These are phyloP conservation scores for Cheilosia vulpina DNA, from an alignment of 2,888 invertebrate genomes.

Conservation along the genomic window DNA sequence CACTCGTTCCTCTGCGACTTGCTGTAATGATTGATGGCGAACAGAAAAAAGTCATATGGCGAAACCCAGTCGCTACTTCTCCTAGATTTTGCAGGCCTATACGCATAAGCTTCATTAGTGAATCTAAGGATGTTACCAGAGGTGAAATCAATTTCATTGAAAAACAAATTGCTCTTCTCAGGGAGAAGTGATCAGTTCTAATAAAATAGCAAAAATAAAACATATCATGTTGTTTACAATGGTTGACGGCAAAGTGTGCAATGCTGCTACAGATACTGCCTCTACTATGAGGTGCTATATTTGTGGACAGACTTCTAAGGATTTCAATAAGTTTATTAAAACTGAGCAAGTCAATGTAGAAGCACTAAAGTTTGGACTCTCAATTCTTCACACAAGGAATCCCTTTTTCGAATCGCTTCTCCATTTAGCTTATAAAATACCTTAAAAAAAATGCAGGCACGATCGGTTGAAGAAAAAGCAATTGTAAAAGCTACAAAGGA, in stretches of 20 bases:
- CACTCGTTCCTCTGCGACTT: constrained; percentile 49
- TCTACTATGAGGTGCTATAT: constrained; percentile 80
- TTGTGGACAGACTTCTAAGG: no score
- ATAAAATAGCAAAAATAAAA: no score
- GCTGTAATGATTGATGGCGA: no score
- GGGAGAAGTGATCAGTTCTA: no score
- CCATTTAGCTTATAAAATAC: not conserved
- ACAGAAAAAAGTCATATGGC: constrained; percentile 44
- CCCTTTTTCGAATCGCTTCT: constrained; percentile 7
- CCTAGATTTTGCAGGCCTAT: constrained; percentile 28
- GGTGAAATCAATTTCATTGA: no score
- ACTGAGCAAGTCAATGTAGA: no score
- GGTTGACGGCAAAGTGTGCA: constrained; percentile 78
- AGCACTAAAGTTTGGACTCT: constrained; percentile 77
- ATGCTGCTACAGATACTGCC: constrained; percentile 76
- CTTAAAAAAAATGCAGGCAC: no score
- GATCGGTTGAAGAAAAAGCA: no score
- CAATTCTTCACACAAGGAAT: constrained; percentile 76
- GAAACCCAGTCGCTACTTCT: constrained; percentile 66
- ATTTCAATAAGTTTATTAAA: no score
- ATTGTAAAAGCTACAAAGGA: no score
- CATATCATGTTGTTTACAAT: constrained; percentile 77
- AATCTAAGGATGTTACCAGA: constrained; percentile 62
- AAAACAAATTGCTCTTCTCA: no score
- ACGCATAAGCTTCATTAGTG: constrained; percentile 59